Evolutionary conservation across 1,140 invertebrate genomes (phyloP).

Genomic region (Lepidotrigona ventralis): DNA sequence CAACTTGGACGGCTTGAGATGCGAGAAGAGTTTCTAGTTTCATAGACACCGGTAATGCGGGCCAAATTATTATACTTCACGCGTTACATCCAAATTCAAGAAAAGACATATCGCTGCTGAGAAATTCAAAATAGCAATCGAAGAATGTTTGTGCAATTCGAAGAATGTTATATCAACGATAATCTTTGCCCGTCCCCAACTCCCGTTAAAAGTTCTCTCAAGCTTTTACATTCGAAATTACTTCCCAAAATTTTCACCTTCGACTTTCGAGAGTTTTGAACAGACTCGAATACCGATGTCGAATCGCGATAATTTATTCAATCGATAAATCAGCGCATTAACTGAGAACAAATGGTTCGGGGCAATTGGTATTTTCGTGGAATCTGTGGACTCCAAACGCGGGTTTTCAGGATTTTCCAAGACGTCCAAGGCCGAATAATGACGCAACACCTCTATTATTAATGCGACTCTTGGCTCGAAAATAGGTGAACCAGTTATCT

Average conservation of each 20-base stretch:
- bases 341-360: neutral
- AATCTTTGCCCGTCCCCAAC: neutral
- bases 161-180: neutral
- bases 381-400: constrained; percentile 46
- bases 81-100: constrained; percentile 29
- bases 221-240: too few species aligned
- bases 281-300: too few species aligned
- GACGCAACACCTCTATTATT: constrained; percentile 77
- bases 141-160: constrained; percentile 48
- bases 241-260: neutral
- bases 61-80: constrained; percentile 39
- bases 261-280: too few species aligned
- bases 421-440: constrained; percentile 68
- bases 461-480: constrained; percentile 77
- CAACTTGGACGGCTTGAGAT: neutral
- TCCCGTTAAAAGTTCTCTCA: neutral
- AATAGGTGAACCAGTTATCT: constrained; percentile 77
- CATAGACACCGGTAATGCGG: neutral
- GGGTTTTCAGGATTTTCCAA: constrained; percentile 58
- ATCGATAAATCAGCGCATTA: neutral
- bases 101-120: constrained; percentile 35
- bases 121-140: constrained; percentile 51
- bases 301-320: too few species aligned
- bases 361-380: constrained; percentile 29
- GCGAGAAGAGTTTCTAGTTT: neutral